Evolutionary conservation across 2,888 invertebrate species (phyloP), one percentile per base, ranked within the genome.

Genomic region (Protonemura montana): DNA sequence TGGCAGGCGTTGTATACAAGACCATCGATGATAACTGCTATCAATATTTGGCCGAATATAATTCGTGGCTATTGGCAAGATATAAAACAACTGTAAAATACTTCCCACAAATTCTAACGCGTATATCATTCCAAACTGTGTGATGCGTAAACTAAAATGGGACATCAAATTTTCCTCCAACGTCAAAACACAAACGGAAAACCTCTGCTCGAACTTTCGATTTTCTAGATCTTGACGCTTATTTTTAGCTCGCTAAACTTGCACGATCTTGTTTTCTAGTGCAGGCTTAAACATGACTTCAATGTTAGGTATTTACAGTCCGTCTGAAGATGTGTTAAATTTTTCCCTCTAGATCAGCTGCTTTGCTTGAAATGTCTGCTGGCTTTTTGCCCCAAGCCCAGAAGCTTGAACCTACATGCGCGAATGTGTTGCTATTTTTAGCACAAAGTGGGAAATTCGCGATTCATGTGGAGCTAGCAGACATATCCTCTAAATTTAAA

Each of bases 291-390:
- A 81, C n/a, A 81, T 78, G 78, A 78, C 78, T 78, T 78, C 78
- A 78, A 78, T 29, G 81, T 30, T 81, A 28, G 81, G 81, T 81
- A 81, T 81, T 81, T 81, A 27, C 81, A 30, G 81, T 30, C 30
- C 30, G 28, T 28, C 81, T 81, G 59, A 59, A 59, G 21, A 59
- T 59, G 59, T 59, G 59, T 59, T 3, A 59, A 16, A 59, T 59
- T 28, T 81, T 28, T 7, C n/a, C 78, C 28, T 1, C 7, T 21
- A 5, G 81, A 81, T 81, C 81, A 81, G 81, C 81, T 81, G 81
- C n/a, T 81, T 30, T 10, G 29, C 6, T 30, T 81, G n/a, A 30
- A n/a, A 28, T 16, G 81, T 81, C 81, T 81, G 81, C 81, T 81
- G 81, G 81, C 81, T 10, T 30, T 5, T 29, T 81, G 81, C 81